Evolutionary conservation across 2,888 invertebrate genomes (phyloP), one percentile per base, ranked within the genome.

Genomic region (Drosophila nr. fundita): DNA sequence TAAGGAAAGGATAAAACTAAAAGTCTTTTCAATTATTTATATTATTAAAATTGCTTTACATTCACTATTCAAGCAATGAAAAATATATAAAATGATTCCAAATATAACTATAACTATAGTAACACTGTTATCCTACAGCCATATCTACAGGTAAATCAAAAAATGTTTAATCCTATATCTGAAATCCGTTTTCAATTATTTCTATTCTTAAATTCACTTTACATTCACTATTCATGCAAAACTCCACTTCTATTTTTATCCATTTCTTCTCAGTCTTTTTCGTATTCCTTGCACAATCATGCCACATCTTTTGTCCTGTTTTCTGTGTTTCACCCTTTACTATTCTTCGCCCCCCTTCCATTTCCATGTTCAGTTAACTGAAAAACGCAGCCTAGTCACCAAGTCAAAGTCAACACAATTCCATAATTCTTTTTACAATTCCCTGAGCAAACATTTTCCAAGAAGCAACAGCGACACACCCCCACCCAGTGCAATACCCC

Each of bases 371-470:
- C 52, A 49, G 21, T 53, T 36, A 53, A 69, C 36, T 66, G 32
- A 63, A 63, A 54, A 55, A 54, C 13, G 52, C 32, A 30, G 62
- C 38, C 32, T 24, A 58, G 54, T 45, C 27, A 27, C 21, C 34
- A 49, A 50, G 49, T 71, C 45, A 42, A 55, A 60, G 74, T 72
- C 66, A 68, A 73, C 67, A 60, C 75, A 72, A 71, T 82, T 80
- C 73, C 73, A 74, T 83, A 86, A 81, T 82, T 80, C 70, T 73
- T 81, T 71, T 73, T 55, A 80, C 83, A 84, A 84, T 87, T 84
- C 83, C 87, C 87, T 74, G 40, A 72, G 73, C 68, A 61, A 82
- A 82, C 82, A 84, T 80, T 87, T 87, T 84, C 87, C 68, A 73
- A 84, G 87, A 84, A 84, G 34, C 48, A 24, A 10, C 34, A 42